Evolutionary conservation across 1,140 invertebrate genomes (phyloP), one percentile per base, ranked within the genome.

Genomic region (Megalopta genalis): DNA sequence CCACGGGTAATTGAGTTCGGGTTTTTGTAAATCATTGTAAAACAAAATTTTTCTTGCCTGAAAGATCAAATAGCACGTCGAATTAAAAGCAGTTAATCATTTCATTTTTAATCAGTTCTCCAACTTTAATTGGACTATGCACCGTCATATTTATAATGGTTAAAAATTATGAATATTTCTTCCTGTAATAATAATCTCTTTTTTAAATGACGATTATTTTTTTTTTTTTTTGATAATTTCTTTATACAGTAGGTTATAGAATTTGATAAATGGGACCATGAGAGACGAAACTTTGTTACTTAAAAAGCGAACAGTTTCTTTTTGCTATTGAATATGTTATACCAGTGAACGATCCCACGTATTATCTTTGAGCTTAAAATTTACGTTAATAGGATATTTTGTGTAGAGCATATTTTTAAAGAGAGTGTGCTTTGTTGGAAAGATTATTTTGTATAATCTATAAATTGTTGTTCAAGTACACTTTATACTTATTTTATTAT

Each of bases 31-130:
- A 71, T 32, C 70, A 60, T 46, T 74, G 27, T 77, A 77, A 81
- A 54, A 84, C 21, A 12, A 81, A 76, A 65, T 87, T 87, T 65
- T 59, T 83, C 69, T 21, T 87, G 49, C 70, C 72, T 7, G 86
- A 83, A 79, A 85, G 16, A 69, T 76, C 65, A 2, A 84, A 86
- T 69, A 75, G 63, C 72, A 83, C 65, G 67, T 39, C 66, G 65
- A 65, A 83, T 42, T 81, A 76, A 82, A 59, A 69, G 39, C 39
- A 65, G 66, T 72, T 64, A 57, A 32, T 23, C 8, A 72, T 64
- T 72, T 42, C 49, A 21, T 75, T 71, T 72, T 62, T 14, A 14
- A 62, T 4, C 16, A 18, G 8, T 69, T 68, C 3, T 57, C 18
- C 23, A 14, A 27, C 57, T 69, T 60, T 27, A 23, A 76, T 60